A percentile compares a stretch with the other conserved stretches of the same genome.
Conservation (phyloP, 2,113 vertebrate genomes). For the Pseudolaguvia tuberculata region DNA sequence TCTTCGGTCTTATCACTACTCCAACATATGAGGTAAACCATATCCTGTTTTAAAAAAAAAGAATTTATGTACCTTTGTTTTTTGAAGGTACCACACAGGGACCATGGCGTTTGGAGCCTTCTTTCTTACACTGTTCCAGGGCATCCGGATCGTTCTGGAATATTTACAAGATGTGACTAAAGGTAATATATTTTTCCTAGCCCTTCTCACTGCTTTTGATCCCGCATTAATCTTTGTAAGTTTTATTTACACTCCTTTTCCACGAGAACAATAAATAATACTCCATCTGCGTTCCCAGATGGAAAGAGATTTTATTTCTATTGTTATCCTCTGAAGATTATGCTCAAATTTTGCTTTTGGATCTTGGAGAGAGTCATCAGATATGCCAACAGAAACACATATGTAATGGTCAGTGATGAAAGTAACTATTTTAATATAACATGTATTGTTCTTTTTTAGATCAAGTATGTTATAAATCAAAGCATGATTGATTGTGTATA, state of each 20-base stretch:
- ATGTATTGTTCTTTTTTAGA: background rate
- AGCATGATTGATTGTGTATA: no score
- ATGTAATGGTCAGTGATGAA: background rate
- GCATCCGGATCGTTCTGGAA: background rate
- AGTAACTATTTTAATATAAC: background rate
- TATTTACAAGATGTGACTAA: background rate
- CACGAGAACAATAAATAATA: no score
- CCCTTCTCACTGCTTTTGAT: background rate
- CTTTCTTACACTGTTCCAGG: background rate
- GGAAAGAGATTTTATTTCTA: background rate
- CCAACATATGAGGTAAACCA: no score
- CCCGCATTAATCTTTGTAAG: background rate
- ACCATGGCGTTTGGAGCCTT: background rate
- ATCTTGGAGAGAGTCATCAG: background rate
- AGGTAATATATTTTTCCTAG: background rate
- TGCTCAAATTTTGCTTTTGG: background rate
- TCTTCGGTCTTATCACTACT: background rate
- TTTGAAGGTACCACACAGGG: background rate
- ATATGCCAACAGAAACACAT: background rate
- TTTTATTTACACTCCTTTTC: background rate
- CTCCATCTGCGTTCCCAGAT: no score
- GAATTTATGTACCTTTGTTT: background rate
- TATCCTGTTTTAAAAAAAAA: background rate
- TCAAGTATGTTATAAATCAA: background rate
- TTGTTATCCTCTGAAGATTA: background rate